A percentile compares a stretch with the other conserved stretches of the same genome.
These are phyloP conservation scores for Drosophila testacea DNA, from an alignment of 2,888 invertebrate genomes.

Conservation along the genomic window DNA sequence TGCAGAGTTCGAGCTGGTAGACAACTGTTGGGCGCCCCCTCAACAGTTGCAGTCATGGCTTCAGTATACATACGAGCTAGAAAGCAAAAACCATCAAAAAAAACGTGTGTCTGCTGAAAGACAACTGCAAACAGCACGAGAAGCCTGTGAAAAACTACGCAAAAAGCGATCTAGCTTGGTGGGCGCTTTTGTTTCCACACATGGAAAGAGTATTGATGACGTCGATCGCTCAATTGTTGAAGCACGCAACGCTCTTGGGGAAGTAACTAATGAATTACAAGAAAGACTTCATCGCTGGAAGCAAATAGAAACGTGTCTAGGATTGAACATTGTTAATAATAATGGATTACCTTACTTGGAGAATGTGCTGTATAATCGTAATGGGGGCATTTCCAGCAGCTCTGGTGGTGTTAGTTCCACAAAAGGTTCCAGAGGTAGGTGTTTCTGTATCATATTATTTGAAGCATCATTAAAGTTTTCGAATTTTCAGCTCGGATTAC, in stretches of 20 bases:
- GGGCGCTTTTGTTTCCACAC: slow-evolving; percentile 98
- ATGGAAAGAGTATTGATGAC: slow-evolving; percentile 98
- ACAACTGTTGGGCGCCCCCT: slow-evolving; percentile 95
- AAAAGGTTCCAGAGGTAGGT: slow-evolving; percentile 87
- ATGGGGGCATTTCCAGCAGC: slow-evolving; percentile 86
- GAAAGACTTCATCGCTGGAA: slow-evolving; percentile 98
- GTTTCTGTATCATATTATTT: not conserved
- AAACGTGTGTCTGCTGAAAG: slow-evolving; percentile 87
- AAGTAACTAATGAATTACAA: slow-evolving; percentile 96
- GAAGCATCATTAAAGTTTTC: not conserved
- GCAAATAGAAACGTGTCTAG: slow-evolving; percentile 87
- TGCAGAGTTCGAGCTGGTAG: slow-evolving; percentile 95
- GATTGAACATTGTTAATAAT: slow-evolving; percentile 96
- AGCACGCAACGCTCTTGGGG: slow-evolving; percentile 95
- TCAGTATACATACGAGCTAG: slow-evolving; percentile 97
- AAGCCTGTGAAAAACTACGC: slow-evolving; percentile 95
- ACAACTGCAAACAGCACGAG: slow-evolving; percentile 85
- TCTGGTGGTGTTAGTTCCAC: slow-evolving; percentile 59
- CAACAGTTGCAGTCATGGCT: slow-evolving; percentile 96
- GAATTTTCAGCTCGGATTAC: slow-evolving; percentile 89
- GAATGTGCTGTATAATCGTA: slow-evolving; percentile 90
- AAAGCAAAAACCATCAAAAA: slow-evolving; percentile 93
- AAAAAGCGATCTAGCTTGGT: slow-evolving; percentile 97
- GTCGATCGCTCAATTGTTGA: slow-evolving; percentile 98
- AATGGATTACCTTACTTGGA: slow-evolving; percentile 93